A percentile compares a stretch with the other conserved stretches of the same genome.
phyloP scores from a whole-genome alignment of 2,888 invertebrate species.

The Leptopilina myrica region DNA sequence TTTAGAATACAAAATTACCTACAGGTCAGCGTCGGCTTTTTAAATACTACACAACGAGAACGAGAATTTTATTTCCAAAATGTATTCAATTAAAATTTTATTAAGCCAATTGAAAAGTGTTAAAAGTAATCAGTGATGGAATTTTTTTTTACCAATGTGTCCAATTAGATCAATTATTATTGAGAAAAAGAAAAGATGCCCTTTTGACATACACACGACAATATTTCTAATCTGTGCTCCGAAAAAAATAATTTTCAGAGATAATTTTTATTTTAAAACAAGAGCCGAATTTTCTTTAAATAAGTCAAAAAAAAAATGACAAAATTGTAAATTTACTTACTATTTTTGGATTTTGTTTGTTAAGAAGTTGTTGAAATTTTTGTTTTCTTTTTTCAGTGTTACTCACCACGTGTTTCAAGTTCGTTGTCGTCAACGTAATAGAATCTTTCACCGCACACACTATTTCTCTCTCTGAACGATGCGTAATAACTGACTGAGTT shows the following conservation, averaged over 20 bases:
- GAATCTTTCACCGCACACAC: constrained; percentile 3
- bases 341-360: no score
- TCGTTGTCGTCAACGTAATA: constrained; percentile 10
- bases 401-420: constrained; percentile 29
- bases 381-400: not conserved
- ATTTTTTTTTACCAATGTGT: constrained; percentile 13
- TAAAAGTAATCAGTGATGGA: constrained; percentile 1
- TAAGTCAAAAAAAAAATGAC: not conserved
- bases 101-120: not conserved
- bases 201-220: constrained; percentile 6
- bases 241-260: constrained; percentile 1
- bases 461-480: not conserved
- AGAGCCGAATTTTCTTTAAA: no score
- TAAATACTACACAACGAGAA: no score
- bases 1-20: no score
- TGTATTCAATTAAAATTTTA: not conserved
- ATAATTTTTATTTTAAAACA: not conserved
- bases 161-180: constrained; percentile 25
- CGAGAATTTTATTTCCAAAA: not conserved
- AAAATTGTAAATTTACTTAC: not conserved
- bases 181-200: not conserved
- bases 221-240: not conserved
- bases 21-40: no score
- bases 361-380: not conserved
- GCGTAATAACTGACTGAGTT: constrained; percentile 56